phyloP scores from a whole-genome alignment of 2,113 vertebrate genomes.

The Cranoglanis bouderius region DNA sequence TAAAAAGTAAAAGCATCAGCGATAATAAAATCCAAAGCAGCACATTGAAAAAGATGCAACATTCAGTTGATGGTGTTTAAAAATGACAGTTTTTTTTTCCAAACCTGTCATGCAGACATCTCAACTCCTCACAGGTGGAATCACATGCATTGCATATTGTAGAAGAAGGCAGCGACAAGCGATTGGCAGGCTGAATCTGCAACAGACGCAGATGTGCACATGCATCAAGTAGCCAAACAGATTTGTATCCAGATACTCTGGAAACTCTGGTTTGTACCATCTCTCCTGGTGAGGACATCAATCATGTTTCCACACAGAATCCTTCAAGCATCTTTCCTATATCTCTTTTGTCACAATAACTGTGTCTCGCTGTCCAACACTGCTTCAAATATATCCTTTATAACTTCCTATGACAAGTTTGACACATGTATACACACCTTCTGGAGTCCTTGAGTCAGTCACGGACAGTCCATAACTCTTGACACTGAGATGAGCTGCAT shows the following conservation, averaged over 20 bases:
- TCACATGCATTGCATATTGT: constrained; percentile 31
- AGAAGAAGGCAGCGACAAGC: background rate
- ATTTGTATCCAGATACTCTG: constrained; percentile 33
- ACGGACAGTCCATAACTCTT: background rate
- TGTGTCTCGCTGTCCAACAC: constrained; percentile 15
- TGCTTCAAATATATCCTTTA: constrained; percentile 28
- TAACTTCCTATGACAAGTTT: constrained; percentile 41
- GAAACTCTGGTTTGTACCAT: constrained; percentile 40
- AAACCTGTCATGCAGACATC: constrained; percentile 24
- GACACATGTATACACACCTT: constrained; percentile 37
- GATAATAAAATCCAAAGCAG: constrained; percentile 7
- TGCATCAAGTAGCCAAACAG: constrained; percentile 42
- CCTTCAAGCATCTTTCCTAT: constrained; percentile 27
- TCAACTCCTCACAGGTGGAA: background rate
- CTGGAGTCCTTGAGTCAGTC: background rate
- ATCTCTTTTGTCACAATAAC: constrained; percentile 29
- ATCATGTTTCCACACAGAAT: constrained; percentile 22
- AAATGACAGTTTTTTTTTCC: background rate
- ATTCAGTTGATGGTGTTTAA: constrained; percentile 20
- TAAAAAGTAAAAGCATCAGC: constrained; percentile 7
- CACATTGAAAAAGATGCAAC: constrained; percentile 5
- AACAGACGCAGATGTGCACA: constrained; percentile 28
- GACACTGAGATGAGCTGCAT: background rate
- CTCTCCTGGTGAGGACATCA: constrained; percentile 44
- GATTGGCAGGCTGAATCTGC: constrained; percentile 16